A percentile compares a stretch with the other conserved stretches of the same genome.
phyloP scores from a whole-genome alignment of 2,113 vertebrate genomes.

The Tilapia sparmanii region DNA sequence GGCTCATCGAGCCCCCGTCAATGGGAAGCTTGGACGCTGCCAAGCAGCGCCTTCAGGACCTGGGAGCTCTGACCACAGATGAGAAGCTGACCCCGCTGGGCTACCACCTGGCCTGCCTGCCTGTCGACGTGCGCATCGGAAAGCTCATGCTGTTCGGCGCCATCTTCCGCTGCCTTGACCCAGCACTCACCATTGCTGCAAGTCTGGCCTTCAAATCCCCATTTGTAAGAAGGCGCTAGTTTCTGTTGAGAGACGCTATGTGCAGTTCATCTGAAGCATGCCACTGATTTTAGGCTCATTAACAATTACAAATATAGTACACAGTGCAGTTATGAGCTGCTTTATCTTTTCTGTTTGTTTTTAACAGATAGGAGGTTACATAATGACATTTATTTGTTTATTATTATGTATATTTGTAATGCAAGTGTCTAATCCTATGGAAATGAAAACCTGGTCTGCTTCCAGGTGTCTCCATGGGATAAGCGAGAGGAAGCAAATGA shows the following conservation, averaged over 20 bases:
- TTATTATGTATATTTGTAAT: neutral
- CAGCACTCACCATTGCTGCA: conserved; percentile 92
- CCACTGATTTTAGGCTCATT: neutral
- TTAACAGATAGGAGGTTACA: neutral
- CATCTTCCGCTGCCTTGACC: conserved; percentile 96
- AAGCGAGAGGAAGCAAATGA: conserved; percentile 91
- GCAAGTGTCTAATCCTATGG: neutral
- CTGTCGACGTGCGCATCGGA: conserved; percentile 94
- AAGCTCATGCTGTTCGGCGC: conserved; percentile 96
- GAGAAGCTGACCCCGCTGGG: conserved; percentile 91
- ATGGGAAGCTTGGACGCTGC: conserved; percentile 78
- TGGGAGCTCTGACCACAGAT: conserved; percentile 84
- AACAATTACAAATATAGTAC: neutral
- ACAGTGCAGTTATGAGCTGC: neutral
- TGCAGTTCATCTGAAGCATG: neutral
- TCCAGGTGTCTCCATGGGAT: conserved; percentile 83
- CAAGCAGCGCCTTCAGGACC: conserved; percentile 84
- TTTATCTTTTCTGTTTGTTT: rapidly evolving
- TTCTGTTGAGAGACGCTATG: neutral
- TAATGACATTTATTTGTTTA: neutral
- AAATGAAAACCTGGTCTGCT: neutral
- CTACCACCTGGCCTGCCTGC: conserved; percentile 93
- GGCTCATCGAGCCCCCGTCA: conserved; percentile 86
- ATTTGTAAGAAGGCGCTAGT: conserved; percentile 78
- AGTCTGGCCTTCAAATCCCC: conserved; percentile 95